Conservation (phyloP, 2,888 invertebrate genomes). For the Dascillus cervinus region DNA sequence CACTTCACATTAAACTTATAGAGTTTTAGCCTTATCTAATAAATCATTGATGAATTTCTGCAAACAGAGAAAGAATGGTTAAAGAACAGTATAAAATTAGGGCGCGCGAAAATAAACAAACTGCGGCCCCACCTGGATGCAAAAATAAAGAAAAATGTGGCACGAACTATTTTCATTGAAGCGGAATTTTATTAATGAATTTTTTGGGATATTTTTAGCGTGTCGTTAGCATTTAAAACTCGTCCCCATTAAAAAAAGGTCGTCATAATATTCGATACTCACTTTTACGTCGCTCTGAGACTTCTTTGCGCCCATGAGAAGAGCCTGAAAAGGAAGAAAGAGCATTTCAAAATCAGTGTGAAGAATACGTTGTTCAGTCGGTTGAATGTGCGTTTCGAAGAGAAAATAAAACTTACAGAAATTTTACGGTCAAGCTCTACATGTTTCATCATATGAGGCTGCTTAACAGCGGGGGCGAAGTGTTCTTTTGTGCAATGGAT, state of each 20-base stretch:
- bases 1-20: slow-evolving; percentile 52
- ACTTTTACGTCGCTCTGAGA: slow-evolving; percentile 82
- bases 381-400: too few relatives aligned
- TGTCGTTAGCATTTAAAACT: too few relatives aligned
- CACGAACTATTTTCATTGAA: slow-evolving; percentile 2
- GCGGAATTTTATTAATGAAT: too few relatives aligned
- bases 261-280: too few relatives aligned
- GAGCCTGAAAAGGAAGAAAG: slow-evolving; percentile 53
- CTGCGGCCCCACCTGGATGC: too few relatives aligned
- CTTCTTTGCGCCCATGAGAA: slow-evolving; percentile 77
- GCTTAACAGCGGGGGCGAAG: not conserved
- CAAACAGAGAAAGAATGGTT: slow-evolving; percentile 42
- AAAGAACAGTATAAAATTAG: too few relatives aligned
- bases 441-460: not conserved
- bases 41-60: slow-evolving; percentile 88
- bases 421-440: not conserved
- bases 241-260: too few relatives aligned
- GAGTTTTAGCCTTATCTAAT: slow-evolving; percentile 81
- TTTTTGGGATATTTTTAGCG: too few relatives aligned
- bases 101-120: too few relatives aligned
- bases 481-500: not conserved
- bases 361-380: too few relatives aligned
- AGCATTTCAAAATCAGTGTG: too few relatives aligned
- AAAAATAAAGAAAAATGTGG: not conserved
- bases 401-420: too few relatives aligned